phyloP scores from a whole-genome alignment of 1,140 invertebrate species.

The Halesus radiatus region DNA sequence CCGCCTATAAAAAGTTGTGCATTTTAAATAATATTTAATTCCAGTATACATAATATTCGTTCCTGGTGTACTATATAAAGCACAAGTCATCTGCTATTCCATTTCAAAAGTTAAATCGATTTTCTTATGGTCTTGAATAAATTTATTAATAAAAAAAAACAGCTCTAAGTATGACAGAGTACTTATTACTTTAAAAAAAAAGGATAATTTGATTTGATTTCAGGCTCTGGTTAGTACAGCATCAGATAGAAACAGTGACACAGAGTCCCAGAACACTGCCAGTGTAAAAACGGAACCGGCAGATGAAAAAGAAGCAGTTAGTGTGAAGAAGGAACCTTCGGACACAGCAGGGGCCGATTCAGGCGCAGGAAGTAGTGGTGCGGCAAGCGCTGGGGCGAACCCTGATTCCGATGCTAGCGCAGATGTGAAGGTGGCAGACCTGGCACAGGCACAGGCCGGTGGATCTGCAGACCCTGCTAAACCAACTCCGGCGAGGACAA shows the following conservation, averaged over 20 bases:
- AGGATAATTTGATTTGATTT: background rate
- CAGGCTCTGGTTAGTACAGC: background rate
- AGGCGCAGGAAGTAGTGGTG: background rate
- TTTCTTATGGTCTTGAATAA: too few species aligned
- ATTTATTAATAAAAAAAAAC: too few species aligned
- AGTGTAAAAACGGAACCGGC: background rate
- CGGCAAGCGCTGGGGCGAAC: background rate
- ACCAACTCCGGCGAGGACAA: background rate
- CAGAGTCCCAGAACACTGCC: background rate
- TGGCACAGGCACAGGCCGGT: background rate
- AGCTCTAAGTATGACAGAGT: too few species aligned
- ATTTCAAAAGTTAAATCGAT: too few species aligned
- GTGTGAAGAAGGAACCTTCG: conserved; percentile 10
- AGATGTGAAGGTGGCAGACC: background rate
- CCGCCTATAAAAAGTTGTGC: too few species aligned
- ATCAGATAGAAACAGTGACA: too few species aligned
- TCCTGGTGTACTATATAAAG: too few species aligned
- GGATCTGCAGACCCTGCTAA: background rate
- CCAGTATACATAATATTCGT: too few species aligned
- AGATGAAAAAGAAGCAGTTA: background rate
- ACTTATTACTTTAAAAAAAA: too few species aligned
- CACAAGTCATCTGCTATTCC: too few species aligned
- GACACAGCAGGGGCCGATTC: background rate
- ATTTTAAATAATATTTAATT: too few species aligned
- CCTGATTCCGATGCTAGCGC: background rate